Percentiles rank a stretch among this genome's conserved stretches.
Conservation (phyloP, 1,140 invertebrate species). For the Drepana arcuata region DNA sequence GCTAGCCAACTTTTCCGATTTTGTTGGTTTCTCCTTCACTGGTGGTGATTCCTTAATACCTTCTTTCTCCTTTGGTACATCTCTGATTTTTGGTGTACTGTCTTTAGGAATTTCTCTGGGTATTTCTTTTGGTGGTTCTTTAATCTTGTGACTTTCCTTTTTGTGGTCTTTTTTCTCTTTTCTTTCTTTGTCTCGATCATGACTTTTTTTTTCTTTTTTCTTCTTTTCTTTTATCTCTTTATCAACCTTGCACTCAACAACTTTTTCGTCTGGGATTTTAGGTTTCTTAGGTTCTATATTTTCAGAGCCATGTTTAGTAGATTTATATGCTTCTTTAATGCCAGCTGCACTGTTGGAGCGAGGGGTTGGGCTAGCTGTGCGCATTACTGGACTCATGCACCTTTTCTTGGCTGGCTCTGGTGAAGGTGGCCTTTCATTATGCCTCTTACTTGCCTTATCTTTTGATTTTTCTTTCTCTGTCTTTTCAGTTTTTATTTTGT, state of each 20-base stretch:
- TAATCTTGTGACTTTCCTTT: conserved; percentile 69
- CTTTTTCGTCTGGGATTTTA: conserved; percentile 58
- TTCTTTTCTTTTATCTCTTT: conserved; percentile 62
- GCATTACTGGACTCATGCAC: conserved; percentile 70
- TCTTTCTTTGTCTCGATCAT: conserved; percentile 70
- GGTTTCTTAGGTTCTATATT: conserved; percentile 60
- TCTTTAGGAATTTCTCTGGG: conserved; percentile 61
- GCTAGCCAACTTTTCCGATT: conserved; percentile 52
- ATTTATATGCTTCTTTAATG: conserved; percentile 67
- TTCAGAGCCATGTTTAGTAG: conserved; percentile 49
- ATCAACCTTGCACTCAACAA: conserved; percentile 45
- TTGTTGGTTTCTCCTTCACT: conserved; percentile 57
- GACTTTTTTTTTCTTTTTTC: conserved; percentile 70
- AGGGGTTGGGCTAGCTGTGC: conserved; percentile 53
- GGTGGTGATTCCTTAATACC: conserved; percentile 44
- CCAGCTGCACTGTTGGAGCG: conserved; percentile 56
- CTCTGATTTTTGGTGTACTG: conserved; percentile 54
- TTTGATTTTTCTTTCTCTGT: conserved; percentile 76
- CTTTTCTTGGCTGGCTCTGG: conserved; percentile 74
- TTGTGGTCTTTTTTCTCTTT: conserved; percentile 70
- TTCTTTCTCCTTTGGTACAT: conserved; percentile 59
- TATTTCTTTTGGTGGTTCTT: conserved; percentile 62
- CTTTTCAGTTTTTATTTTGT: conserved; percentile 74
- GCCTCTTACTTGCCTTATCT: conserved; percentile 72
- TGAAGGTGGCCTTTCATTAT: conserved; percentile 57